Percentiles rank a stretch among this genome's conserved stretches.
Conservation (phyloP, 2,113 vertebrate genomes). For the Castor canadensis region DNA sequence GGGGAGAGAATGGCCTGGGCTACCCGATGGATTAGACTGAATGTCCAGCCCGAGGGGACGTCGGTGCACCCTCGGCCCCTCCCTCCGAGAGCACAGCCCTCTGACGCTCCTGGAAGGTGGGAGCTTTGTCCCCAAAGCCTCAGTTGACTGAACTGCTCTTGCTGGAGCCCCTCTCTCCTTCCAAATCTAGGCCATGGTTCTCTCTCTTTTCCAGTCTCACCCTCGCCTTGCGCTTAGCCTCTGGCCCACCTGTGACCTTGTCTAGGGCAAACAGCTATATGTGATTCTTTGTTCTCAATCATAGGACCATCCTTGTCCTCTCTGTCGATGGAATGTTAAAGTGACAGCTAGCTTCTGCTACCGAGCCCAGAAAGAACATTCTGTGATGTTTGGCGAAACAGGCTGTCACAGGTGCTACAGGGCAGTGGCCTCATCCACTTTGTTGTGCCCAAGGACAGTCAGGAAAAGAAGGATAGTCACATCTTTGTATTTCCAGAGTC, state of each 20-base stretch:
- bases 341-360: neutral
- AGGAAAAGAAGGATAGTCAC: fast-evolving
- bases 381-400: too few species aligned
- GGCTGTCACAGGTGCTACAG: neutral
- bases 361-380: fast-evolving
- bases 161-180: too few species aligned
- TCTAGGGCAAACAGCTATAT: fast-evolving
- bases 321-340: neutral
- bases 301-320: neutral
- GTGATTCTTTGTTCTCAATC: fast-evolving
- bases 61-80: neutral
- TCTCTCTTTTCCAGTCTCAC: too few species aligned
- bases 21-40: too few species aligned
- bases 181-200: too few species aligned
- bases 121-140: too few species aligned
- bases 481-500: fast-evolving
- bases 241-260: neutral
- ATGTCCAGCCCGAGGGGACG: neutral
- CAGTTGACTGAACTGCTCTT: too few species aligned
- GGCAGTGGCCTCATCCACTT: fast-evolving
- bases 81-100: neutral
- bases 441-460: neutral
- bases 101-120: fast-evolving
- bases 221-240: neutral
- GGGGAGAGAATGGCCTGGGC: too few species aligned